Evolutionary conservation across 2,797 vertebrate species (phyloP).

Genomic region (Phataginus tetradactyla): DNA sequence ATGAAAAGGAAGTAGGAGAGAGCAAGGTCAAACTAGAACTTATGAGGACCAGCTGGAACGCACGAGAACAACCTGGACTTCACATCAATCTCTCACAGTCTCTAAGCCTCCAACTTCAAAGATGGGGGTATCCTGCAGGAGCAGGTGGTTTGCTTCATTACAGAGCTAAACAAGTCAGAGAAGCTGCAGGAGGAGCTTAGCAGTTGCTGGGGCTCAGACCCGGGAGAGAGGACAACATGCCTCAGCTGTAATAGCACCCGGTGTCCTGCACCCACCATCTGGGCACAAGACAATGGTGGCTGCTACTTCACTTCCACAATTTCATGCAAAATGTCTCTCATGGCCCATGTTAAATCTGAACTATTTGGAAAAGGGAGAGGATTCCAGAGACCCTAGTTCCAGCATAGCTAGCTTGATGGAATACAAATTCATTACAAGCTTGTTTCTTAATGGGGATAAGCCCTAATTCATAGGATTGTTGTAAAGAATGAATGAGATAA

Average conservation of each 20-base stretch:
- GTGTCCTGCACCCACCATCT: background rate
- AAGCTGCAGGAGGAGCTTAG: conserved; percentile 9
- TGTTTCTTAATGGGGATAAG: background rate
- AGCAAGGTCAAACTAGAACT: conserved; percentile 9
- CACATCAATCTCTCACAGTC: background rate
- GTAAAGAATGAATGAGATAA: conserved; percentile 3
- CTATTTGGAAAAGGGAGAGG: background rate
- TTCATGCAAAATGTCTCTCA: conserved; percentile 5
- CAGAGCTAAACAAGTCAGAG: background rate
- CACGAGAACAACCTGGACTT: background rate
- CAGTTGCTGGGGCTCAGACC: background rate
- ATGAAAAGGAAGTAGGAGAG: background rate
- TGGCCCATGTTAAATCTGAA: background rate
- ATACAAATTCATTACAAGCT: background rate
- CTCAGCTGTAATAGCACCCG: background rate
- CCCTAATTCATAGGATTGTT: background rate
- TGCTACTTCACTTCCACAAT: background rate
- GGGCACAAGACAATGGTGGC: background rate
- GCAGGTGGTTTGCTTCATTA: background rate
- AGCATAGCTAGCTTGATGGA: background rate
- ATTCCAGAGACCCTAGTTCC: conserved; percentile 5
- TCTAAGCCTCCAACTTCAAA: conserved; percentile 34
- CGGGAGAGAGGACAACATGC: background rate
- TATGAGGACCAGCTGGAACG: background rate
- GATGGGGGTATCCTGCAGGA: background rate